phyloP scores from a whole-genome alignment of 2,888 invertebrate genomes.

The Priapulus caudatus region DNA sequence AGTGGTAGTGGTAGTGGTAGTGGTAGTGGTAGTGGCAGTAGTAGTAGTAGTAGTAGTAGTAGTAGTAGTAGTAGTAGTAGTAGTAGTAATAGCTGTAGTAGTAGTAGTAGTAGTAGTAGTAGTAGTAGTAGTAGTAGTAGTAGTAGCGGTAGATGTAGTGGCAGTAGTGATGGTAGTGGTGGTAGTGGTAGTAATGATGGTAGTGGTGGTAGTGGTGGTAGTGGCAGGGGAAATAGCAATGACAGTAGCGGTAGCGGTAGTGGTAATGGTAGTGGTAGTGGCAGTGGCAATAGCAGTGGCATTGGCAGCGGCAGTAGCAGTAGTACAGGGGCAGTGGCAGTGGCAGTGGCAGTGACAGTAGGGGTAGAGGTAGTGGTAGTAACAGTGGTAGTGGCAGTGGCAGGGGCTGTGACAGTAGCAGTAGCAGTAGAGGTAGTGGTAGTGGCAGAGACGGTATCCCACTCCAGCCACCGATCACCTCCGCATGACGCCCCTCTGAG shows the following conservation, averaged over 20 bases:
- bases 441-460: too few species aligned
- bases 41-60: conserved; percentile 3
- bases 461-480: too few species aligned
- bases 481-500: too few species aligned
- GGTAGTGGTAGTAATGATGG: conserved; percentile 3
- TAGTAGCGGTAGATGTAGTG: background rate
- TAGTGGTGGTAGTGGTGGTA: conserved; percentile 3
- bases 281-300: conserved; percentile 3
- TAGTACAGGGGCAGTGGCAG: background rate
- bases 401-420: too few species aligned
- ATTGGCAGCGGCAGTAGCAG: background rate
- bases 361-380: too few species aligned
- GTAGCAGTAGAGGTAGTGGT: too few species aligned
- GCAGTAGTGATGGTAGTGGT: conserved; percentile 3
- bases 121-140: conserved; percentile 3
- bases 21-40: conserved; percentile 3
- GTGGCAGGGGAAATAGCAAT: background rate
- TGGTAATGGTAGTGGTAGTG: conserved; percentile 3
- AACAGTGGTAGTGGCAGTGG: conserved; percentile 3
- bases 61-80: conserved; percentile 3
- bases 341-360: conserved; percentile 3
- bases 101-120: conserved; percentile 3
- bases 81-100: too few species aligned
- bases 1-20: conserved; percentile 3
- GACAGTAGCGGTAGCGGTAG: conserved; percentile 3